Conservation (phyloP, 2,113 vertebrate species). For the Rynchops niger region DNA sequence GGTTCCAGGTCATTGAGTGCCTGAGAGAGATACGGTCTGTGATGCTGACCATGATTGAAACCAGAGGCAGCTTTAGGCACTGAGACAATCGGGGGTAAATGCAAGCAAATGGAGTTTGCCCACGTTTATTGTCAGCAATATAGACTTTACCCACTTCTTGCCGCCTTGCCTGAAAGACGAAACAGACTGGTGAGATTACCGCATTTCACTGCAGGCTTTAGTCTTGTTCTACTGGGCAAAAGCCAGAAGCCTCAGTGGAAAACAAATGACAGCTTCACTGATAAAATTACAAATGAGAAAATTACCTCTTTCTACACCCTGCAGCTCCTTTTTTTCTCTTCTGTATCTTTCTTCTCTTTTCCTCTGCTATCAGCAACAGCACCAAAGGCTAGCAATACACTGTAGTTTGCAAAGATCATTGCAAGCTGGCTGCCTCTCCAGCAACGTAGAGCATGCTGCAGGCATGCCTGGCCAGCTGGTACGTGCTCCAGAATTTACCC, state of each 20-base stretch:
- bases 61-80: slow-evolving; percentile 14
- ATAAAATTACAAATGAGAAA: slow-evolving; percentile 35
- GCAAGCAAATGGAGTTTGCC: slow-evolving; percentile 9
- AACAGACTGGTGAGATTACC: neutral
- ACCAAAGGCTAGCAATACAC: neutral
- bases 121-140: neutral
- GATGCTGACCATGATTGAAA: neutral
- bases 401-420: neutral
- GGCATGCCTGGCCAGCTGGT: neutral
- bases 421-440: slow-evolving; percentile 3
- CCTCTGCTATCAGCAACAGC: neutral
- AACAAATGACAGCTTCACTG: neutral
- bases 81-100: neutral
- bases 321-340: neutral
- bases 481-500: neutral
- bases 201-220: slow-evolving; percentile 5
- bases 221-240: neutral
- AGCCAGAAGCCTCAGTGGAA: neutral
- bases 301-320: neutral
- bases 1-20: slow-evolving; percentile 34
- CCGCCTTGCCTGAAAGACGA: neutral
- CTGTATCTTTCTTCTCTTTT: neutral
- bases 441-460: neutral
- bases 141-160: neutral
- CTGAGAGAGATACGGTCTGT: slow-evolving; percentile 12